Percentiles rank a stretch among this genome's conserved stretches.
Evolutionary conservation across 2,888 invertebrate species (phyloP).

Genomic region (Epicampocera succincta): DNA sequence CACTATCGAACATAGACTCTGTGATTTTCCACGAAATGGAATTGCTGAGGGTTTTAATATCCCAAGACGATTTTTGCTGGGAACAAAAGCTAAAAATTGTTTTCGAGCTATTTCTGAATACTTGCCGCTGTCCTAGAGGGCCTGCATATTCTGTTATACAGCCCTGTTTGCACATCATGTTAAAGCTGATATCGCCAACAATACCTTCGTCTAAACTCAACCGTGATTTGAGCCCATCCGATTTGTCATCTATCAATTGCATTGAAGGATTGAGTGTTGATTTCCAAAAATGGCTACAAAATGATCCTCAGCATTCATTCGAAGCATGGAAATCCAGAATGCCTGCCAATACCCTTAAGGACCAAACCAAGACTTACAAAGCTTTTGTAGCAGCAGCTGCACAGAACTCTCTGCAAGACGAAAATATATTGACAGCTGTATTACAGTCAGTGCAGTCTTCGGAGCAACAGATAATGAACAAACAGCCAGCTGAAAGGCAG

Average conservation of each 20-base stretch:
- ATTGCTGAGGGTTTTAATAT: conserved; percentile 91
- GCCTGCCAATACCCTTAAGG: conserved; percentile 81
- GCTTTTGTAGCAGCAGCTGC: conserved; percentile 60
- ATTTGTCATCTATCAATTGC: conserved; percentile 83
- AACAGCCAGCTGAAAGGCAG: conserved; percentile 54
- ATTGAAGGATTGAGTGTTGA: conserved; percentile 87
- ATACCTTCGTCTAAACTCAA: conserved; percentile 83
- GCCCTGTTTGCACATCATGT: conserved; percentile 95
- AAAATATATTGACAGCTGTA: conserved; percentile 71
- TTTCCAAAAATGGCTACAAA: conserved; percentile 88
- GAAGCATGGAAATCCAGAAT: conserved; percentile 87
- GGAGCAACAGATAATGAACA: conserved; percentile 62
- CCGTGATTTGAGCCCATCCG: conserved; percentile 83
- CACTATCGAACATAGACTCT: conserved; percentile 87
- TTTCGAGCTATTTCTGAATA: conserved; percentile 92
- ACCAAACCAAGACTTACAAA: conserved; percentile 71
- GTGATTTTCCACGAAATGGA: conserved; percentile 95
- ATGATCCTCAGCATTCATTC: conserved; percentile 87
- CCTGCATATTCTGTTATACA: conserved; percentile 94
- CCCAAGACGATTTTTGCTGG: conserved; percentile 97
- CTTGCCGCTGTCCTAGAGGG: conserved; percentile 88
- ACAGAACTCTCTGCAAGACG: conserved; percentile 68
- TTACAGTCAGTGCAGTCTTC: conserved; percentile 72
- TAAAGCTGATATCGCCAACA: conserved; percentile 88
- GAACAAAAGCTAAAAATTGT: conserved; percentile 94